Base-by-base conservation (phyloP, 2,113 vertebrate genomes). In the Myodes glareolus region DNA sequence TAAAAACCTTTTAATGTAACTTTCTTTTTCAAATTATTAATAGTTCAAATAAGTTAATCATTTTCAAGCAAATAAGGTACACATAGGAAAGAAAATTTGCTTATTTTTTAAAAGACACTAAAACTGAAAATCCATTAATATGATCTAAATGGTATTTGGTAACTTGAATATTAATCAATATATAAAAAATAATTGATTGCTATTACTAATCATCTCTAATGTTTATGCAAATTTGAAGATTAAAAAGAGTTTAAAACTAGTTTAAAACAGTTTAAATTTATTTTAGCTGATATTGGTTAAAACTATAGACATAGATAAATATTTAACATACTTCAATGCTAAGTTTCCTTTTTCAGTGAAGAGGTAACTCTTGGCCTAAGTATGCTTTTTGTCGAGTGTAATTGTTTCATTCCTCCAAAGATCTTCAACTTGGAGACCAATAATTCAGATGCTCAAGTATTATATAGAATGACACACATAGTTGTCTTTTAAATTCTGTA, bases 21-120 rank as follows among this genome's bases (percentile, higher is more conserved):
- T 50, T 2, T 80, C 2, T 89, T 12, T 58, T 27, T 77, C 82
- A 92, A 96, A 93, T 67, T 1, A 89, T 85, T 87, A 58, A 77
- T 61, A 73, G 80, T 50, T 50, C 17, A 97, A 61, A 90, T 86
- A 7, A 80, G 47, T 3, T 82, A 61, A 93, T 33, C n/a, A 85
- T 84, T 84, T 84, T n/a, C 21, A 94, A 23, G 8, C 63, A 63
- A 84, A 2, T 88, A 86, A 86, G 68, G 90, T 88, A 82, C 3
- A 80, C 4, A 10, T 85, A 63, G 16, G 31, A 92, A 95, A 82
- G 82, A 91, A 91, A 81, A 94, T 89, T 72, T 39, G 25, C 86
- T 11, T 2, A 47, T 77, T 55, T 50, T 21, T 0, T 14, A 4
- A 17, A 88, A 80, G 11, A 88, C 7, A 77, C 2, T 91, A 94